Evolutionary conservation across 2,888 invertebrate species (phyloP), one percentile per base, ranked within the genome.

Genomic region (Operophtera brumata): DNA sequence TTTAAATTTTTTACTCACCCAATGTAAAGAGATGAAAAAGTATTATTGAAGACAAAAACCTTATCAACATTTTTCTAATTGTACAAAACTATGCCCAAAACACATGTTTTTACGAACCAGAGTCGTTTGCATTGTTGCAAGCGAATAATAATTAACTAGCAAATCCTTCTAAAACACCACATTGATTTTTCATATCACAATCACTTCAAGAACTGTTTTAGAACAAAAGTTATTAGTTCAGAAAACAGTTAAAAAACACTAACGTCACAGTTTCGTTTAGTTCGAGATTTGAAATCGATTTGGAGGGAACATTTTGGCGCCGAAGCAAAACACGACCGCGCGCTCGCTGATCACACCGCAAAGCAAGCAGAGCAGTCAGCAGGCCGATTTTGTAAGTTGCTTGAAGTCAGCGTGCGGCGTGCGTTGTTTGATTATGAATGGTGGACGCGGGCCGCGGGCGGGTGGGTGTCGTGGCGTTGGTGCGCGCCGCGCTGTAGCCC

Each of bases 41-140:
- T 65, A 84, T 67, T 64, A 82, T 67, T 69, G 74, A 80, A 71
- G 77, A 69, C 76, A 82, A 77, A 71, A 85, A 79, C 78, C 81
- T 85, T 73, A 78, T 85, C 73, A 88, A 83, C 89, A 89, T 89
- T 80, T 81, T 89, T 75, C 71, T 68, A 80, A 71, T 69, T 75
- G 70, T 77, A 74, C 72, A 56, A 78, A 78, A 75, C 72, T 75
- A 67, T 71, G 75, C 75, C 78, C 81, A 82, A 78, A 76, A 62
- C 71, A 75, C 67, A 72, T 75, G 68, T 66, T 75, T 67, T 77
- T 75, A 79, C 75, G 78, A 81, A 74, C 70, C 69, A 80, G 69
- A 82, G 80, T 73, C 72, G 77, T 82, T 83, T 79, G 82, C 88
- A 88, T 87, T 73, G 82, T 20, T 86, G 81, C 67, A 74, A 71